Evolutionary conservation across 2,113 vertebrate genomes (phyloP).

Genomic region (Aspiorhynchus laticeps): DNA sequence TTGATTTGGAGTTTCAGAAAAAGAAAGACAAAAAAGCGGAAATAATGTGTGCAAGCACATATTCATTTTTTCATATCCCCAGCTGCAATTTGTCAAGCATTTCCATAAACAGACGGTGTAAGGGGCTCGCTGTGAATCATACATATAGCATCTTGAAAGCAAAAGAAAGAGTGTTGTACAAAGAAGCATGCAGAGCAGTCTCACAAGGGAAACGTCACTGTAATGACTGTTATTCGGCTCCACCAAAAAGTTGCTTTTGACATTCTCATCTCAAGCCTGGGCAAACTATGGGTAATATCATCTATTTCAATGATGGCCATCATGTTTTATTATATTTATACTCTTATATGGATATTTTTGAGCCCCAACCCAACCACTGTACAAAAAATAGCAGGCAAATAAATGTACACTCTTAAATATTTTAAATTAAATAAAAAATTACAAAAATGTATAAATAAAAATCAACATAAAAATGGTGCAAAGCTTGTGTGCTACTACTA

Average conservation of each 20-base stretch:
- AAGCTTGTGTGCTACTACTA: no score
- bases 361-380: not conserved
- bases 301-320: not conserved
- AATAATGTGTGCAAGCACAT: not conserved
- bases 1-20: not conserved
- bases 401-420: not conserved
- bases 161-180: not conserved
- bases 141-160: conserved; percentile 4
- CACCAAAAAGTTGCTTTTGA: not conserved
- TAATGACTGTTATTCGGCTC: not conserved
- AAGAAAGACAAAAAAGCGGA: not conserved
- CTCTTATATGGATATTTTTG: not conserved
- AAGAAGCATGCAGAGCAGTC: not conserved
- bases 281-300: not conserved
- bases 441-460: not conserved
- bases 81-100: conserved; percentile 13
- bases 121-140: not conserved
- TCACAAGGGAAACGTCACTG: not conserved
- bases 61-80: not conserved
- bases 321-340: not conserved
- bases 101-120: not conserved
- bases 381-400: not conserved
- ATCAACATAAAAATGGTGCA: no score
- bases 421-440: no score
- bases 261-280: not conserved